Evolutionary conservation across 2,797 vertebrate genomes (phyloP).

Genomic region (Sciurus vulgaris): DNA sequence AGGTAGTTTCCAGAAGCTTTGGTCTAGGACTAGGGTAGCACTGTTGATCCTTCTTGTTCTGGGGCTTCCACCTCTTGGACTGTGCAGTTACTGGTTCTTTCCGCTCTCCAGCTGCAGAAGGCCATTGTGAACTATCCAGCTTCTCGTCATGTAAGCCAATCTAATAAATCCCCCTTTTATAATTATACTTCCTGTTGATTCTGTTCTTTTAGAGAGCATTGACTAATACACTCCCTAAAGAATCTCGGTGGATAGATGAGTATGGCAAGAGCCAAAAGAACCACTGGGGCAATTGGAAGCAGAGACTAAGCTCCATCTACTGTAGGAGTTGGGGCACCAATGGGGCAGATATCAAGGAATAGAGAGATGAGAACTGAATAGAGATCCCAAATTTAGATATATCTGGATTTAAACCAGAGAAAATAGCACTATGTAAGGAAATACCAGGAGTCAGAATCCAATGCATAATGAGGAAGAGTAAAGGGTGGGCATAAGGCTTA

Average conservation of each 20-base stretch:
- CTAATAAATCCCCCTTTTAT: too few species aligned
- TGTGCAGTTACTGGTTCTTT: too few species aligned
- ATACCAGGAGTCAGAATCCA: not conserved
- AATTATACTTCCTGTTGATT: too few species aligned
- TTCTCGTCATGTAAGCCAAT: too few species aligned
- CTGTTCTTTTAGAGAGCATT: too few species aligned
- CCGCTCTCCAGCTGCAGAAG: too few species aligned
- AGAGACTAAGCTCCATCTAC: not conserved
- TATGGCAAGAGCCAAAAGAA: not conserved
- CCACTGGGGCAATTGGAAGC: not conserved
- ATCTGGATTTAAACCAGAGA: not conserved
- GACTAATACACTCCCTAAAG: not conserved
- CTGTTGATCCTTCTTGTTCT: too few species aligned
- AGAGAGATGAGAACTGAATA: not conserved
- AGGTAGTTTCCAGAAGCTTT: too few species aligned
- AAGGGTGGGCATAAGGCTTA: not conserved
- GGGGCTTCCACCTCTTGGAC: too few species aligned
- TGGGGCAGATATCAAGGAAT: not conserved
- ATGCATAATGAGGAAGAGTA: not conserved
- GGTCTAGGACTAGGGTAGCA: too few species aligned
- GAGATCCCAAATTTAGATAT: not conserved
- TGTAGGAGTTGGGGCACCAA: not conserved
- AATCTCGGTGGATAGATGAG: not conserved
- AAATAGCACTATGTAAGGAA: not conserved
- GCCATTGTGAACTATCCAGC: too few species aligned